A percentile compares a stretch with the other conserved stretches of the same genome.
Evolutionary conservation across 2,113 vertebrate species (phyloP).

Genomic region (Daphoenositta chrysoptera): DNA sequence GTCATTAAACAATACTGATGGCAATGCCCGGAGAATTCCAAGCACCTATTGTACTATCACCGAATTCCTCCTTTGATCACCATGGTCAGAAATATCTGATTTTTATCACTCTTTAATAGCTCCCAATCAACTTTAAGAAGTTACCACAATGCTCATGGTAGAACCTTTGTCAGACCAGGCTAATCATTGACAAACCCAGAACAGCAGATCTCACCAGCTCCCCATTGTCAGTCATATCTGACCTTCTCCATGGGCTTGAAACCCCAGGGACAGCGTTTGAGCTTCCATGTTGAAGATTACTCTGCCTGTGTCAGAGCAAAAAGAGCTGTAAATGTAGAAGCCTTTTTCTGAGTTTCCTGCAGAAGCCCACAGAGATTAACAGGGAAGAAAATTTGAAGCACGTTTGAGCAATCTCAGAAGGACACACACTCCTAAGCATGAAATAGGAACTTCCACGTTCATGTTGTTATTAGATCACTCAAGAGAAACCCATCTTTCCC

Average conservation of each 20-base stretch:
- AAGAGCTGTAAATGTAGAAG: neutral
- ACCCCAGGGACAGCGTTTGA: neutral
- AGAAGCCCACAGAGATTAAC: neutral
- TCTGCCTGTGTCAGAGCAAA: neutral
- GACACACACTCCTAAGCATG: neutral
- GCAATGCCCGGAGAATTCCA: conserved; percentile 38
- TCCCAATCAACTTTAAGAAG: conserved; percentile 59
- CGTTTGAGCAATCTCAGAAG: neutral
- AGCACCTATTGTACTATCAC: conserved; percentile 59
- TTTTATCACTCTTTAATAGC: conserved; percentile 67
- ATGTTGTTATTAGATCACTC: neutral
- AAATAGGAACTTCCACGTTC: neutral
- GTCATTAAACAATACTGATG: conserved; percentile 69
- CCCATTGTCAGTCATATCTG: neutral
- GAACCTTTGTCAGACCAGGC: conserved; percentile 50
- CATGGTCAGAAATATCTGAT: conserved; percentile 66
- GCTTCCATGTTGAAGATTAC: neutral
- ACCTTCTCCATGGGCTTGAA: neutral
- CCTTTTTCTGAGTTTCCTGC: neutral
- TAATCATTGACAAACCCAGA: conserved; percentile 67
- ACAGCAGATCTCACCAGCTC: conserved; percentile 17
- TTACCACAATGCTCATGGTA: conserved; percentile 57
- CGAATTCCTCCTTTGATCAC: conserved; percentile 66
- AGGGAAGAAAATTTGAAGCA: neutral
- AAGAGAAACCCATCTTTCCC: neutral